Conservation (phyloP, 2,113 vertebrate genomes). For the Pollimyrus isidori region DNA sequence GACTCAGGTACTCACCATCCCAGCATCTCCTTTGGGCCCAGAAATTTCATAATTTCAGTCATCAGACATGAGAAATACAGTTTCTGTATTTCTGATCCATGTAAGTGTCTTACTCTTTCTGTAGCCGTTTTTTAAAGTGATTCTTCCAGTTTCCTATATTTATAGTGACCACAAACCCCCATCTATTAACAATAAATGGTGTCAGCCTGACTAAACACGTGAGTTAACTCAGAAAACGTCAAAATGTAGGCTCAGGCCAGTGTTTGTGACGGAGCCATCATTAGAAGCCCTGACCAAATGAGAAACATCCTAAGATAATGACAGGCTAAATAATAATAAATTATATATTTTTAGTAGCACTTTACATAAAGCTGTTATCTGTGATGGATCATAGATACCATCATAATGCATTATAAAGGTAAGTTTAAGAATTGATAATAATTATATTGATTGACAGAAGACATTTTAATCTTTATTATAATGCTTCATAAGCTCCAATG, state of each 20-base stretch:
- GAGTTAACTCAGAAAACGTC: neutral
- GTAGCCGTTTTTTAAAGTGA: neutral
- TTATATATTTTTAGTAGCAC: neutral
- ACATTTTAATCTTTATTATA: neutral
- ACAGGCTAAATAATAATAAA: neutral
- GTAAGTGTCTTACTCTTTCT: neutral
- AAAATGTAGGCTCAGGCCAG: neutral
- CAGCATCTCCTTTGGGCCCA: neutral
- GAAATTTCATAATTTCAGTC: neutral
- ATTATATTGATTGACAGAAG: neutral
- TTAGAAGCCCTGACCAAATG: neutral
- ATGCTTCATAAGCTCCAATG: neutral
- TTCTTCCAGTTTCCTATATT: neutral
- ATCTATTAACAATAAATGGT: neutral
- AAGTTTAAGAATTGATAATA: neutral
- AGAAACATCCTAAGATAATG: neutral
- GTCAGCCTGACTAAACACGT: neutral
- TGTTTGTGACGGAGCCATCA: neutral
- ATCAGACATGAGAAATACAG: neutral
- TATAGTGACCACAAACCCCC: neutral
- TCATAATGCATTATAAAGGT: neutral
- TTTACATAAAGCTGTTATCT: neutral
- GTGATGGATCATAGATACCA: neutral
- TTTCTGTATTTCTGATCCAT: neutral
- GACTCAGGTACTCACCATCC: neutral